Base-by-base conservation (phyloP, 2,888 invertebrate species). In the Dexiosoma caninum region DNA sequence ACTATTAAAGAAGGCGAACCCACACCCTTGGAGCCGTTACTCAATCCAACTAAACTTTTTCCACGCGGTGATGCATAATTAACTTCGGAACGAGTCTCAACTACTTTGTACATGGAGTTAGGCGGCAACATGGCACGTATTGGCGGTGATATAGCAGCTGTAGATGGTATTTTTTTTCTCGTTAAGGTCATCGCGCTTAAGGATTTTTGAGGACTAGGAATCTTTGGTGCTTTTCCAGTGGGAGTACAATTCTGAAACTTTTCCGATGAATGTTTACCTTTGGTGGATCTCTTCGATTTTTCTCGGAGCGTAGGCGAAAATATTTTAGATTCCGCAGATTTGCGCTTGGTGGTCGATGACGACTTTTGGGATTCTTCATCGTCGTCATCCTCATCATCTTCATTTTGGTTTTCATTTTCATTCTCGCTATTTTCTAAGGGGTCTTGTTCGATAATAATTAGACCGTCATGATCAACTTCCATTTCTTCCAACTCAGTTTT, bases 1-100 rank as follows among this genome's bases (percentile, higher is more conserved):
- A 95, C 95, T 21, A 95, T 94, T 27, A 95, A 16, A 87, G 92
- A 76, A 87, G 92, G 86, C 1, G 87, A 86, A 10, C 86, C 88
- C 1, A 84, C 75, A 10, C 82, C 84, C 12, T 64, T 64, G 19
- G 84, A 82, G 30, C 83, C 83, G 40, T 84, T 83, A 12, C 62
- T 74, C 2, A 82, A 46, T 0, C 67, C 83, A 4, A 62, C 80
- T 2, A 85, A 83, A 4, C 84, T 72, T 2, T 84, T 35, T 16
- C 82, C 82, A 7, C 82, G 82, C 0, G 83, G 67, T 3, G 87
- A 84, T 7, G 84, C 83, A 32, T 84, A 83, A 2, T 85, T 82
- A 35, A 86, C 85, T 12, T 83, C 83, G 0, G 86, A 83, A 9
- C 69, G 72, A 5, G 83, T 82, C 12, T 88, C 88, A 9, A 89